Evolutionary conservation across 2,888 invertebrate genomes (phyloP), one percentile per base, ranked within the genome.

Genomic region (Stenodema calcarata): DNA sequence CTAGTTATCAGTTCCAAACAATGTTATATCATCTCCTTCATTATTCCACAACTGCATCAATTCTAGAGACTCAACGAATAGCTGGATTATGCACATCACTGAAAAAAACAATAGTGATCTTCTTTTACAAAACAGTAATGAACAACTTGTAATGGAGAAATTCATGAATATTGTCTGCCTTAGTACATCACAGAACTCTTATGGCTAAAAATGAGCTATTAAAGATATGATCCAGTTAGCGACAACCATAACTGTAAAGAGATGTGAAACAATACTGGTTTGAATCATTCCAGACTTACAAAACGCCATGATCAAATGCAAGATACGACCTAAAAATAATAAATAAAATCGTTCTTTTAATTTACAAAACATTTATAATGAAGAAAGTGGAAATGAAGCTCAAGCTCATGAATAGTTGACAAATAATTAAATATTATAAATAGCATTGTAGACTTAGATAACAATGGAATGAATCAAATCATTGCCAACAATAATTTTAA

Each of bases 391-490:
- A 23, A 62, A 62, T 62, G 47, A 47, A 18, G 62, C 18, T 62
- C 62, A 62, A 62, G 62, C 62, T 28, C 47, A 80, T 30, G 50
- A 80, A 30, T 27, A 47, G 80, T 50, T 80, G 47, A 80, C 30
- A 16, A n/a, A 50, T 18, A 4, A 50, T 80, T 28, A 30, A 80
- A 54, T 23, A 80, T 18, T 54, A 54, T 54, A 54, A 80, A 47
- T 80, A 27, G 30, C 11, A 80, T 69, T 28, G 35, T 82, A 82
- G 82, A 82, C 70, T 82, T 82, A 69, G 82, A 82, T 82, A 82
- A 82, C 82, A 82, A 62, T 82, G 62, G 35, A 82, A 82, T 82
- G 82, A 82, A 69, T 62, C 42, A 82, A 12, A 69, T 70, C 82
- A 82, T 82, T 82, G 62, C 62, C 82, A 82, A 82, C 82, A 62